Evolutionary conservation across 2,113 vertebrate species (phyloP).

Genomic region (Megaptera novaeangliae): DNA sequence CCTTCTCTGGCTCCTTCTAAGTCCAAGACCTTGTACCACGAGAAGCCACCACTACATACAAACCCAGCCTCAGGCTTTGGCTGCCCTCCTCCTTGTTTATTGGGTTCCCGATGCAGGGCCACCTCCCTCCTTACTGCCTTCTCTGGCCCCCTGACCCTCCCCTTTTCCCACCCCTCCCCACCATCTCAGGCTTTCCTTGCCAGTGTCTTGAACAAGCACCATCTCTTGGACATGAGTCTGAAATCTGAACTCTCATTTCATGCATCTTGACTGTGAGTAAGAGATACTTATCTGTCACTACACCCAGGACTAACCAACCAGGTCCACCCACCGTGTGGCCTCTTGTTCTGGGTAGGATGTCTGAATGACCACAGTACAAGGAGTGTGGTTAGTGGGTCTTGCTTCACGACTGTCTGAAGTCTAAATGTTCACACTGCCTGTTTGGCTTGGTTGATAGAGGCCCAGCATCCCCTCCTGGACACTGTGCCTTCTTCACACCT

Average conservation of each 20-base stretch:
- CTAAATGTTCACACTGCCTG: neutral
- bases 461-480: neutral
- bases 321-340: neutral
- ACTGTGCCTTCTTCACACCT: neutral
- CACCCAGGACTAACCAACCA: neutral
- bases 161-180: no score
- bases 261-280: neutral
- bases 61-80: neutral
- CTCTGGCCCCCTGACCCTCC: neutral
- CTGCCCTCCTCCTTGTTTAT: neutral
- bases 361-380: neutral
- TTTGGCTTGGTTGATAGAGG: neutral
- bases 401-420: neutral
- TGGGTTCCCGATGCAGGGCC: neutral
- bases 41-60: neutral
- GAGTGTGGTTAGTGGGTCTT: neutral
- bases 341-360: neutral
- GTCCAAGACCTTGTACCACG: neutral
- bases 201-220: neutral
- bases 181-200: neutral
- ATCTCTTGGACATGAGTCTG: neutral
- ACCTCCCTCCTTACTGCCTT: neutral
- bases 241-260: neutral
- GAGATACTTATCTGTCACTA: neutral
- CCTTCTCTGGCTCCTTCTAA: neutral